Evolutionary conservation across 2,797 vertebrate species (phyloP).

Genomic region (Clarias laeviceps): DNA sequence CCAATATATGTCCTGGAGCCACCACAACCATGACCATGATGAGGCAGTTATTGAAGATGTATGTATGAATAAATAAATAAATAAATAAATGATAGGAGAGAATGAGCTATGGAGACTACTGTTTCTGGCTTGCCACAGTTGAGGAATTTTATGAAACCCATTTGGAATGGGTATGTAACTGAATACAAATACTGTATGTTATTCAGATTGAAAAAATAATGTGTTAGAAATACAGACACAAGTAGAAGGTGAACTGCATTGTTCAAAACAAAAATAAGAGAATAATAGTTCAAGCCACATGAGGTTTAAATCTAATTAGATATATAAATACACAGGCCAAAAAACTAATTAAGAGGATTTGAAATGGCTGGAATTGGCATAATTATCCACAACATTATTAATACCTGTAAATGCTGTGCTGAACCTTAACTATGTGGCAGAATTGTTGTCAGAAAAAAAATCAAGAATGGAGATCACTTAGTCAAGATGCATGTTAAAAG

Average conservation of each 20-base stretch:
- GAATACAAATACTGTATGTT: neutral
- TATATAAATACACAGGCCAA: neutral
- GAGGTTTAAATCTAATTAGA: neutral
- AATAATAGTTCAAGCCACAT: neutral
- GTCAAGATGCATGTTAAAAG: too few species aligned
- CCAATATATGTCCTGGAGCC: neutral
- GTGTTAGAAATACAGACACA: neutral
- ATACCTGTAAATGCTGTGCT: too few species aligned
- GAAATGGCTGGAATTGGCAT: too few species aligned
- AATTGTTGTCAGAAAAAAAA: too few species aligned
- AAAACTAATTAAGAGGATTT: too few species aligned
- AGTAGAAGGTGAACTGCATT: neutral
- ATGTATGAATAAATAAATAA: neutral
- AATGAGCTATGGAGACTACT: neutral
- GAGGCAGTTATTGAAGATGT: neutral
- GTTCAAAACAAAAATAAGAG: neutral
- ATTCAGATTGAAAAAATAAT: neutral
- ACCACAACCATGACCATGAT: neutral
- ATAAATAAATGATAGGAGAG: neutral
- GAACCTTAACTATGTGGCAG: too few species aligned
- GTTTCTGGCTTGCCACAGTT: neutral
- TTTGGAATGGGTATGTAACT: neutral
- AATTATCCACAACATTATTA: too few species aligned
- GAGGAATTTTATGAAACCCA: neutral
- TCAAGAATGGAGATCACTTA: too few species aligned